Evolutionary conservation across 2,888 invertebrate species (phyloP).

Genomic region (Chesias legatella): DNA sequence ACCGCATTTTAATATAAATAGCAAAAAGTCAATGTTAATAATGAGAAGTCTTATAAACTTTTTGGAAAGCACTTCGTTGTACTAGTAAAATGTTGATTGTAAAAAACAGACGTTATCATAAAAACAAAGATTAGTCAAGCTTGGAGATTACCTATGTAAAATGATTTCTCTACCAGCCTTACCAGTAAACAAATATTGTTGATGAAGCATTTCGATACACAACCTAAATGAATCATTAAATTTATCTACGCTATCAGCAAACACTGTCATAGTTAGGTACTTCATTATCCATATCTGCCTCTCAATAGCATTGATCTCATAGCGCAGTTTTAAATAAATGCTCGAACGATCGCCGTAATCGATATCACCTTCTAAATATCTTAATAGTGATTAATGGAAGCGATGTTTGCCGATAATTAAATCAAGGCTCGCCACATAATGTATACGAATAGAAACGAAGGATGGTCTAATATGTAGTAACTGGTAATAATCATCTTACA

Average conservation of each 20-base stretch:
- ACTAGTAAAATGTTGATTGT: too few species aligned
- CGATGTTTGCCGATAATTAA: slow-evolving; percentile 16
- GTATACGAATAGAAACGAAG: neutral
- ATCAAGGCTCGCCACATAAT: slow-evolving; percentile 9
- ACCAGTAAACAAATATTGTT: neutral
- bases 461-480: too few species aligned
- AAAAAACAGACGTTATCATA: too few species aligned
- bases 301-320: slow-evolving; percentile 20
- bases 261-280: neutral
- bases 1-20: too few species aligned
- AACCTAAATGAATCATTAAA: slow-evolving; percentile 1
- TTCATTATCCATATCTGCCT: slow-evolving; percentile 8
- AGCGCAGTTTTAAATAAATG: slow-evolving; percentile 19
- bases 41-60: too few species aligned
- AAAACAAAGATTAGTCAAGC: too few species aligned
- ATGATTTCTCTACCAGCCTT: too few species aligned
- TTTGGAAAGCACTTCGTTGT: too few species aligned
- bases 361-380: slow-evolving; percentile 29
- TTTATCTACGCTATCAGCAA: neutral
- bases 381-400: slow-evolving; percentile 28
- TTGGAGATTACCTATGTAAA: too few species aligned
- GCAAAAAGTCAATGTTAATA: too few species aligned
- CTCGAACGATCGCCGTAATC: slow-evolving; percentile 22
- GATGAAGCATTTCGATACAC: slow-evolving; percentile 5
- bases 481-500: too few species aligned